Percentiles rank a stretch among this genome's conserved stretches.
phyloP scores from a whole-genome alignment of 2,888 invertebrate species.

The Macrosiphum euphorbiae region DNA sequence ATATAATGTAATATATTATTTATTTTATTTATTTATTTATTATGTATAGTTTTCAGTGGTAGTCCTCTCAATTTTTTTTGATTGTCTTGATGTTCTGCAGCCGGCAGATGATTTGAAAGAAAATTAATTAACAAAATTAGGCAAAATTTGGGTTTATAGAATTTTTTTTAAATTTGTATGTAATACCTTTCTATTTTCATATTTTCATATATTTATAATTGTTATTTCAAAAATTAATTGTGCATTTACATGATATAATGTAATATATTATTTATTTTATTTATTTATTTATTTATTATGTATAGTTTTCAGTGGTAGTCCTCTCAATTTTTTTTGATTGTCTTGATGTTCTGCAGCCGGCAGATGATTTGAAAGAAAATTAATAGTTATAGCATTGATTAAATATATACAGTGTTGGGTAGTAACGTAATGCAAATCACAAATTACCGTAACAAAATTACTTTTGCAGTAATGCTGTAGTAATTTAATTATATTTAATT shows the following conservation, averaged over 20 bases:
- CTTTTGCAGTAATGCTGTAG: too few relatives aligned
- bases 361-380: too few relatives aligned
- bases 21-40: too few relatives aligned
- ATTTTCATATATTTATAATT: neutral
- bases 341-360: neutral
- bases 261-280: neutral
- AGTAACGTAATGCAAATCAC: too few relatives aligned
- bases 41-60: neutral
- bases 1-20: neutral
- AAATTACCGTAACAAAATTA: too few relatives aligned
- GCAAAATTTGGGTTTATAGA: constrained; percentile 36
- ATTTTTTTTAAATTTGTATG: neutral
- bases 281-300: too few relatives aligned
- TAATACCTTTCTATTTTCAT: neutral
- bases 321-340: neutral
- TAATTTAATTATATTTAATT: too few relatives aligned
- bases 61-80: neutral
- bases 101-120: too few relatives aligned
- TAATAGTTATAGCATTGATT: too few relatives aligned
- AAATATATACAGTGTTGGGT: too few relatives aligned
- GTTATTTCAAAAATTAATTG: neutral
- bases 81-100: neutral
- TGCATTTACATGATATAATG: neutral
- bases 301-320: neutral
- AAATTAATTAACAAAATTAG: constrained; percentile 67